A percentile compares a stretch with the other conserved stretches of the same genome.
These are phyloP conservation scores for Caenorhabditis tropicalis DNA, from an alignment of 1,140 invertebrate species.

Conservation along the genomic window DNA sequence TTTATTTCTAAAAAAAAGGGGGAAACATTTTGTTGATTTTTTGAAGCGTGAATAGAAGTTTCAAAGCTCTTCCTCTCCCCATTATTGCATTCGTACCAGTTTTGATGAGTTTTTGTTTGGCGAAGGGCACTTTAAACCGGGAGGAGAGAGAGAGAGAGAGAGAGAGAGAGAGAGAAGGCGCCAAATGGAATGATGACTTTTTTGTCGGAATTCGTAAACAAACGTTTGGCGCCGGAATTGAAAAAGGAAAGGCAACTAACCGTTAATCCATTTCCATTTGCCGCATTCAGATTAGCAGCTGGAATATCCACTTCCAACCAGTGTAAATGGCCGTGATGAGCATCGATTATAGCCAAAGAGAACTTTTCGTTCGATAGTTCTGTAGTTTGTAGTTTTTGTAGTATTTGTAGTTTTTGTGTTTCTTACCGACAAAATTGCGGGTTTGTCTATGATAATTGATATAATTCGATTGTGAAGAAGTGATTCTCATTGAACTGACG, in stretches of 20 bases:
- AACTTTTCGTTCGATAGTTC: slow-evolving; percentile 66
- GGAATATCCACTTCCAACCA: slow-evolving; percentile 68
- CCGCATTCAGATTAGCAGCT: slow-evolving; percentile 59
- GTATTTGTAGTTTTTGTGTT: not conserved
- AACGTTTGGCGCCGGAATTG: too few species aligned
- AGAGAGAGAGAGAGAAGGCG: not conserved
- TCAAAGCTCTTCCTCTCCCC: not conserved
- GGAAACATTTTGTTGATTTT: slow-evolving; percentile 27
- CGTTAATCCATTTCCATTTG: slow-evolving; percentile 49
- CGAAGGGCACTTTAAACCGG: not conserved
- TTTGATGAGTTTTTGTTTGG: slow-evolving; percentile 27
- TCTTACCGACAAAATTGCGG: slow-evolving; percentile 65
- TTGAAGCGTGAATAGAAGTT: slow-evolving; percentile 12
- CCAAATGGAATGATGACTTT: not conserved
- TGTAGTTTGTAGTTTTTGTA: slow-evolving; percentile 33
- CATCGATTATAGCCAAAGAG: slow-evolving; percentile 66
- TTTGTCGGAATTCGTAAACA: not conserved
- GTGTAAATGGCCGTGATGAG: slow-evolving; percentile 57
- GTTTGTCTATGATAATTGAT: slow-evolving; percentile 64
- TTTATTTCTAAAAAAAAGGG: not conserved
- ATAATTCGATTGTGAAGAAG: slow-evolving; percentile 44
- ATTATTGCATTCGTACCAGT: slow-evolving; percentile 41
- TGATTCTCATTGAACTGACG: slow-evolving; percentile 62
- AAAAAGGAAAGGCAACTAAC: too few species aligned
- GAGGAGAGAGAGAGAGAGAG: too few species aligned